Evolutionary conservation across 2,797 vertebrate species (phyloP).

Genomic region (Psittacula derbiana): DNA sequence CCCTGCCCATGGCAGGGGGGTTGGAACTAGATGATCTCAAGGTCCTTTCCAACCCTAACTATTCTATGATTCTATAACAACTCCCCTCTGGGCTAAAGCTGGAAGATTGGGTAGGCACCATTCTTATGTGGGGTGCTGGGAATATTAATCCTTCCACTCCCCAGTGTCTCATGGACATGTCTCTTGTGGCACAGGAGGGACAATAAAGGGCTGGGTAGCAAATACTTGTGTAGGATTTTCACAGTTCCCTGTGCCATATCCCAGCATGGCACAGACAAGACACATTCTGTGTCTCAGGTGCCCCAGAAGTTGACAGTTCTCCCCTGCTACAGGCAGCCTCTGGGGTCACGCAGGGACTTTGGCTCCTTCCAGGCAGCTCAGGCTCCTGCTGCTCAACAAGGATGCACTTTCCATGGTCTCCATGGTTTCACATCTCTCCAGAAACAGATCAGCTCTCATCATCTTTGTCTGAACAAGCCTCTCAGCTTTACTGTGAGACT

Average conservation of each 20-base stretch:
- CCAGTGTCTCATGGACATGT: background rate
- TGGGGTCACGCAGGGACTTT: accelerated
- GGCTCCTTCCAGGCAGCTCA: background rate
- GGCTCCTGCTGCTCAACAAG: background rate
- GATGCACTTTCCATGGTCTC: background rate
- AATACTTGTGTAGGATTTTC: background rate
- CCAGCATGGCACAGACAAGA: background rate
- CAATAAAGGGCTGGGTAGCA: background rate
- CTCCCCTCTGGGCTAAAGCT: background rate
- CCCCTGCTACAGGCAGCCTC: background rate
- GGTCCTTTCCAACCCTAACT: no score
- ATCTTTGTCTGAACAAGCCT: conserved; percentile 12
- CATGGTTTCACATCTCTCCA: background rate
- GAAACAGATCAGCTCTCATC: background rate
- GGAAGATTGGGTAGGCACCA: background rate
- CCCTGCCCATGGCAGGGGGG: no score
- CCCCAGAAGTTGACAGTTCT: background rate
- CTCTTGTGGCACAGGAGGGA: background rate
- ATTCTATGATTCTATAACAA: no score
- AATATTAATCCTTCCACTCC: background rate
- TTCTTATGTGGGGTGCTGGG: accelerated
- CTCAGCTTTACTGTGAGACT: background rate
- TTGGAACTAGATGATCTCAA: no score
- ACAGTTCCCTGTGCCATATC: background rate
- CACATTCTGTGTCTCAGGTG: background rate